Base-by-base conservation (phyloP, 23 tunicate genomes). In the Ciona savignyi region DNA sequence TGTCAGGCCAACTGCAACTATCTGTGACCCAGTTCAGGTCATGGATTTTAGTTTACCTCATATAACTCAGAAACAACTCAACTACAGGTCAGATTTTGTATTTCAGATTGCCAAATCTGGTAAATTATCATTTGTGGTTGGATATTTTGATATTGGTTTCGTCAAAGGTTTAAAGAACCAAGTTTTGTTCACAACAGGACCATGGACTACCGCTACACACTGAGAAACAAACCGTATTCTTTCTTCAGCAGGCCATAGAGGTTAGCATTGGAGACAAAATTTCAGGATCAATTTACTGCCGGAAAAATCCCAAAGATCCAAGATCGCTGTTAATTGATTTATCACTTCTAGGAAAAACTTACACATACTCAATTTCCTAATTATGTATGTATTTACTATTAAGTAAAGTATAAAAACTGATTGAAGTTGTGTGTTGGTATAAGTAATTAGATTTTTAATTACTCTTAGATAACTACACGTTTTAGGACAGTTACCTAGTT, bases 221-320 rank as follows among this genome's bases (percentile, higher is more conserved):
- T 94, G 99, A n/a, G 99, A 94, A 94, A 69, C 99, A 94, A 73
- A 78, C 90, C 0, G 78, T 87, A 0, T 87, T 94, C 35, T 86
- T 87, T 35, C 79, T 94, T 20, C 56, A 60, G 23, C 28, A 91
- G 35, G 29, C 83, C 25, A 25, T 73, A 15, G 33, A 62, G 32
- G 90, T 80, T 0, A 51, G 34, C 0, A 61, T 74, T 60, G 97
- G 83, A 20, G 86, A 91, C 22, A 25, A 35, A 32, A 48, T 91
- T 4, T 3, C 63, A 3, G 91, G 97, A 1, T 49, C 35, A 4
- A 91, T 91, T 49, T 78, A 91, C 31, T 91, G 97, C 67, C 86
- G 66, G 29, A 91, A 91, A 80, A 80, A 91, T 71, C 82, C 83
- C 23, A 82, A 84, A 23, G 97, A 91, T 70, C 97, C 97, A 4